Conservation (phyloP, 1,140 invertebrate genomes). For the Cotesia vestalis region DNA sequence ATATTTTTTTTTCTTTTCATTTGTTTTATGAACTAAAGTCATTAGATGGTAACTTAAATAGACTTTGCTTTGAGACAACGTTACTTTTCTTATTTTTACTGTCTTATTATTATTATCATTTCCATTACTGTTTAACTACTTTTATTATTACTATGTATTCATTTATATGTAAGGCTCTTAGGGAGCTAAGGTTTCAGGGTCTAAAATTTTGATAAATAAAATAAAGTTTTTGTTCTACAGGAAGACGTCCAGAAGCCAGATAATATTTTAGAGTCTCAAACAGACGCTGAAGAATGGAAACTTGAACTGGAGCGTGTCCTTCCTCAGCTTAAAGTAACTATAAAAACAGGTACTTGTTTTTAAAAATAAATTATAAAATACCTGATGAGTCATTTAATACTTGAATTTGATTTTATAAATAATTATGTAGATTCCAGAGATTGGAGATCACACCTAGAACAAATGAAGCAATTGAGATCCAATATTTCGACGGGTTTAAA, state of each 20-base stretch:
- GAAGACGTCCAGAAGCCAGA: conserved; percentile 61
- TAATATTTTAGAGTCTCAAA: conserved; percentile 65
- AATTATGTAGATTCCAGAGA: conserved; percentile 75
- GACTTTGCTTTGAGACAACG: too few species aligned
- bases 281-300: conserved; percentile 79
- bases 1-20: background rate
- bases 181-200: too few species aligned
- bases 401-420: conserved; percentile 22
- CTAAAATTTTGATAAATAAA: too few species aligned
- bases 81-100: too few species aligned
- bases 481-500: conserved; percentile 73
- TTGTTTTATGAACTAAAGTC: too few species aligned
- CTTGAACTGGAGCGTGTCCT: conserved; percentile 90
- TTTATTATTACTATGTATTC: too few species aligned
- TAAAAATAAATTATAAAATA: background rate
- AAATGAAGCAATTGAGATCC: conserved; percentile 82
- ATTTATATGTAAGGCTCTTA: too few species aligned
- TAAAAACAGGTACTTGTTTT: conserved; percentile 71
- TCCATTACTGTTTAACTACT: too few species aligned
- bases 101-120: too few species aligned
- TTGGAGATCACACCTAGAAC: conserved; percentile 87
- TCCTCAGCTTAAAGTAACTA: conserved; percentile 88
- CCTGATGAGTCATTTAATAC: background rate
- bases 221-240: conserved; percentile 40
- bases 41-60: too few species aligned